A percentile compares a stretch with the other conserved stretches of the same genome.
Evolutionary conservation across 2,888 invertebrate genomes (phyloP).

Genomic region (Seira ritae): DNA sequence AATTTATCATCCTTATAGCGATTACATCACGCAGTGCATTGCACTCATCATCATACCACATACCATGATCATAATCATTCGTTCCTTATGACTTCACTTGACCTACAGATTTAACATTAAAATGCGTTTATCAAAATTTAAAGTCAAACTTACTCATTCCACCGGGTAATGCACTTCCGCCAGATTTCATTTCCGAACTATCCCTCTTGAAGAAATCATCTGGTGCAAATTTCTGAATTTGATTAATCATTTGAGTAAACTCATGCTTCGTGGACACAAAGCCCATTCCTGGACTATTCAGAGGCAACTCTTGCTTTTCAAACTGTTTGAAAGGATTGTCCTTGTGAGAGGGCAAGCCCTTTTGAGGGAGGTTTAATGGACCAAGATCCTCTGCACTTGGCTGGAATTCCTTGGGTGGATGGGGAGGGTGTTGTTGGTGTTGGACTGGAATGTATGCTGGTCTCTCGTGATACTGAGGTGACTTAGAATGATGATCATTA

Average conservation of each 20-base stretch:
- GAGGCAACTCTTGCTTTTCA: conserved; percentile 36
- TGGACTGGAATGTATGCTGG: too few species aligned
- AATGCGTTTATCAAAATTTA: too few species aligned
- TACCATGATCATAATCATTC: too few species aligned
- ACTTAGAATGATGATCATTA: too few species aligned
- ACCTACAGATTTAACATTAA: too few species aligned
- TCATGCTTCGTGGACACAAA: conserved; percentile 54
- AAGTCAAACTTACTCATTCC: too few species aligned
- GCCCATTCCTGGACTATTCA: conserved; percentile 30
- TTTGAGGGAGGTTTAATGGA: conserved; percentile 18
- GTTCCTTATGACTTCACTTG: too few species aligned
- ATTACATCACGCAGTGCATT: too few species aligned
- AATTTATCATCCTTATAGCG: too few species aligned
- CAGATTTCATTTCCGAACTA: conserved; percentile 35
- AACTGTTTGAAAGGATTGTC: conserved; percentile 51
- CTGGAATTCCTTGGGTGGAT: conserved; percentile 31
- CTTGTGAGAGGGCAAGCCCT: conserved; percentile 2
- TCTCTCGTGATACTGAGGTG: too few species aligned
- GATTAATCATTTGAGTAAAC: conserved; percentile 36
- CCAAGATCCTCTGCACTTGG: conserved; percentile 47
- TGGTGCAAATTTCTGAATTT: conserved; percentile 45
- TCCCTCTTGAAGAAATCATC: conserved; percentile 33
- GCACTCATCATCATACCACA: too few species aligned
- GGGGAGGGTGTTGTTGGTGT: too few species aligned
- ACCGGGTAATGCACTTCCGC: conserved; percentile 3